A percentile compares a stretch with the other conserved stretches of the same genome.
Conservation (phyloP, 2,888 invertebrate genomes). For the Neoitamus cyanurus region DNA sequence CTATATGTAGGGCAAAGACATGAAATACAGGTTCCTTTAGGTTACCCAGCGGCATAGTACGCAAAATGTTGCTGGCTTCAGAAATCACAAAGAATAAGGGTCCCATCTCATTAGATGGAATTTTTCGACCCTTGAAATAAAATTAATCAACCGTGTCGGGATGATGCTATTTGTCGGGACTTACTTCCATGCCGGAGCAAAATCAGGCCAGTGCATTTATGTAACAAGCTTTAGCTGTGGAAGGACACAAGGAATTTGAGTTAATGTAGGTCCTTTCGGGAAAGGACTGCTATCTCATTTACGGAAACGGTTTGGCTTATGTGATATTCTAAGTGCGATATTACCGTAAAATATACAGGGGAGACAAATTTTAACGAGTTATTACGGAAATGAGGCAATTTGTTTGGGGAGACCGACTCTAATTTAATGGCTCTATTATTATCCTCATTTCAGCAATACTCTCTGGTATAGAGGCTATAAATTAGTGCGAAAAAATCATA, state of each 20-base stretch:
- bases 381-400: not conserved
- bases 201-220: not conserved
- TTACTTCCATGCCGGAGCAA: not conserved
- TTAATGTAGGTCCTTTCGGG: not conserved
- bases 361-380: not conserved
- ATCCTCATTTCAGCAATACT: too few species aligned
- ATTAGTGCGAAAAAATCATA: too few species aligned
- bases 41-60: not conserved
- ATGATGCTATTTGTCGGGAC: not conserved
- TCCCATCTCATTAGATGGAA: conserved; percentile 6
- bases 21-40: not conserved
- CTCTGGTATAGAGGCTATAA: too few species aligned
- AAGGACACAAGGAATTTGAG: not conserved
- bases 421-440: too few species aligned
- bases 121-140: conserved; percentile 17
- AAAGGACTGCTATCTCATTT: not conserved
- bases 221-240: not conserved
- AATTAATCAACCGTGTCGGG: conserved; percentile 1
- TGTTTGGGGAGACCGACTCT: too few species aligned
- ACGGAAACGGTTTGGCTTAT: not conserved
- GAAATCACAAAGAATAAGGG: not conserved
- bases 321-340: not conserved
- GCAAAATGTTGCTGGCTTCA: not conserved
- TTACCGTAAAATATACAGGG: not conserved
- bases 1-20: not conserved